Conservation (phyloP, 2,113 vertebrate species). For the Apodemus speciosus region DNA sequence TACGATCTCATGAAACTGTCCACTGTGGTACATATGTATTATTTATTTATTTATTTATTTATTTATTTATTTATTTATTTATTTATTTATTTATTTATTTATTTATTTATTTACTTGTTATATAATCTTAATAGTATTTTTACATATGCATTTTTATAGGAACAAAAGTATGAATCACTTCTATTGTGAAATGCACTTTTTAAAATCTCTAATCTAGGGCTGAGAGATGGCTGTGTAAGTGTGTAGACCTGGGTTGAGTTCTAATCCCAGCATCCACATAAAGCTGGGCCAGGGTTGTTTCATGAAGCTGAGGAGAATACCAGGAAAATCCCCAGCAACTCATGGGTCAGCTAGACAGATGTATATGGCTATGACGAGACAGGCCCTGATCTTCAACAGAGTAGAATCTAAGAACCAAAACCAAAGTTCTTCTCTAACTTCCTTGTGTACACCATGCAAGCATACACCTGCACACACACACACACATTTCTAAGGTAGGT, state of each 20-base stretch:
- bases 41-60: no score
- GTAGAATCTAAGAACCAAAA: background rate
- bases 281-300: background rate
- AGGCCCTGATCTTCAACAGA: background rate
- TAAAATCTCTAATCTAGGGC: background rate
- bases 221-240: background rate
- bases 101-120: no score
- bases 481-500: background rate
- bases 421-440: background rate
- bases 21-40: background rate
- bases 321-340: background rate
- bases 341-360: background rate
- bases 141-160: background rate
- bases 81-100: no score
- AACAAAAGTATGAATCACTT: background rate
- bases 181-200: background rate
- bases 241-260: no score
- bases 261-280: background rate
- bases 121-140: no score
- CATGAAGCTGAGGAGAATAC: background rate
- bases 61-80: no score
- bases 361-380: background rate
- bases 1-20: background rate
- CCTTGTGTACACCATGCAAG: no score
- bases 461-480: background rate